Conservation (phyloP, 2,888 invertebrate genomes). For the Leptopilina drosophilae region DNA sequence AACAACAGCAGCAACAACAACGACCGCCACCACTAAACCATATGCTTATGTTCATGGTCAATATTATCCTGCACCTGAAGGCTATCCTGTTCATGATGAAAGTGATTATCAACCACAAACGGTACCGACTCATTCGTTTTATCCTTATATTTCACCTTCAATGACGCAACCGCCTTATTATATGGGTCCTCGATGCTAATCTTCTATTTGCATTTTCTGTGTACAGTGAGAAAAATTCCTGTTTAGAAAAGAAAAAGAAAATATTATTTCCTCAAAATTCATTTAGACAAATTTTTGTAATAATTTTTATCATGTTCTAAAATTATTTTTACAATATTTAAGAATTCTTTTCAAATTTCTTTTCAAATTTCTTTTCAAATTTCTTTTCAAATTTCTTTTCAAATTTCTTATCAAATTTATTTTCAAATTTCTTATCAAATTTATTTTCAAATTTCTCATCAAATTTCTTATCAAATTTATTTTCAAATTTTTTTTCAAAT, state of each 20-base stretch:
- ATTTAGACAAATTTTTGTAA: slow-evolving; percentile 15
- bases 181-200: slow-evolving; percentile 69
- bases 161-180: slow-evolving; percentile 73
- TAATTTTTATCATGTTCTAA: neutral
- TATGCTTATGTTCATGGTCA: slow-evolving; percentile 71
- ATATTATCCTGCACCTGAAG: slow-evolving; percentile 69
- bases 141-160: slow-evolving; percentile 73
- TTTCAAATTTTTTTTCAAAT: too few relatives aligned
- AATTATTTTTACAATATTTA: too few relatives aligned
- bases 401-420: too few relatives aligned
- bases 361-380: too few relatives aligned
- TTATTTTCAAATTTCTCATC: too few relatives aligned
- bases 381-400: too few relatives aligned
- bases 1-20: slow-evolving; percentile 30
- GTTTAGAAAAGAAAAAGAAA: neutral
- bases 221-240: neutral
- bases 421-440: too few relatives aligned
- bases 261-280: neutral
- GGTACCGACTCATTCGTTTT: slow-evolving; percentile 70
- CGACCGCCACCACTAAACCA: slow-evolving; percentile 59
- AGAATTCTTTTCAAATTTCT: too few relatives aligned
- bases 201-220: slow-evolving; percentile 45
- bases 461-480: too few relatives aligned
- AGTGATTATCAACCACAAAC: slow-evolving; percentile 68
- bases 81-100: slow-evolving; percentile 70